Evolutionary conservation across 2,888 invertebrate species (phyloP).

Genomic region (Subacronicta megacephala): DNA sequence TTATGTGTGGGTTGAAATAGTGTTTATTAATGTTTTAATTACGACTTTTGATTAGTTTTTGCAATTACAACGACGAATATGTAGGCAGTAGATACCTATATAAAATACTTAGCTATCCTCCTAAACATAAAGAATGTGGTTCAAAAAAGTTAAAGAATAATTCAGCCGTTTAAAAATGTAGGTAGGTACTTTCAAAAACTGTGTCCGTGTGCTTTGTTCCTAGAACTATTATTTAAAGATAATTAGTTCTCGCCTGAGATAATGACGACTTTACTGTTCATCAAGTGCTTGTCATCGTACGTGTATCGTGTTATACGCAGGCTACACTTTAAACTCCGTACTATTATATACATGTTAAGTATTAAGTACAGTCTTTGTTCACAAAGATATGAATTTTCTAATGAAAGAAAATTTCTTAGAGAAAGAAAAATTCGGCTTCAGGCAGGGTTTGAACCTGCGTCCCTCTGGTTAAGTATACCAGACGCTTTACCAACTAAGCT

Average conservation of each 20-base stretch:
- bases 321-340: too few species aligned
- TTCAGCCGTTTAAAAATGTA: neutral
- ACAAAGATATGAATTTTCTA: too few species aligned
- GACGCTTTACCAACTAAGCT: too few species aligned
- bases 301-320: neutral
- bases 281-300: slow-evolving; percentile 30
- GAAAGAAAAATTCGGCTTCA: too few species aligned
- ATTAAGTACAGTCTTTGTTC: too few species aligned
- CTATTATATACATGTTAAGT: too few species aligned
- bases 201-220: slow-evolving; percentile 7
- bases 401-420: too few species aligned
- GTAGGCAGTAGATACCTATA: neutral
- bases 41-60: slow-evolving; percentile 1
- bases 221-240: slow-evolving; percentile 20
- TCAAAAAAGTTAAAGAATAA: neutral
- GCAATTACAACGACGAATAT: too few species aligned
- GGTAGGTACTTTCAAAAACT: neutral
- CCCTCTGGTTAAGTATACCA: too few species aligned
- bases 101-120: too few species aligned
- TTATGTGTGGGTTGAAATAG: slow-evolving; percentile 29
- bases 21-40: slow-evolving; percentile 21
- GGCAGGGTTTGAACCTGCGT: too few species aligned
- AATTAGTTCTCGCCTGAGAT: slow-evolving; percentile 39
- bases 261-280: slow-evolving; percentile 30
- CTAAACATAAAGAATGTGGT: neutral